Percentiles rank a stretch among this genome's conserved stretches.
phyloP scores from a whole-genome alignment of 1,140 invertebrate species.

The Vanessa tameamea region DNA sequence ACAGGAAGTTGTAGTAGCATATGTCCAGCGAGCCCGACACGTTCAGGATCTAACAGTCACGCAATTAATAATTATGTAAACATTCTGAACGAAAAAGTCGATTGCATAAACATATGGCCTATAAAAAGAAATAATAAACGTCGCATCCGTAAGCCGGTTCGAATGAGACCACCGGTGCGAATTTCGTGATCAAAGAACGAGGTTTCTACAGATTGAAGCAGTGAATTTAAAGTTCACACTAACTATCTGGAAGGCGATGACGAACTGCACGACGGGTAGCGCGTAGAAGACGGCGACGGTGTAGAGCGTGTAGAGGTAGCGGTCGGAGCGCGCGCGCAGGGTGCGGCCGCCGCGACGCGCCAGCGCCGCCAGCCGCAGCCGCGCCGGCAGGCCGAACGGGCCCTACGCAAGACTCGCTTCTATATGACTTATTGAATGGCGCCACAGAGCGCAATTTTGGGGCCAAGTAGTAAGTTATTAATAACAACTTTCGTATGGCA shows the following conservation, averaged over 20 bases:
- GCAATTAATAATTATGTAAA: not conserved
- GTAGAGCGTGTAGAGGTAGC: constrained; percentile 89
- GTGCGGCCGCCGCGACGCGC: constrained; percentile 82
- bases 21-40: constrained; percentile 92
- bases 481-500: too few species aligned
- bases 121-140: too few species aligned
- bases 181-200: too few species aligned
- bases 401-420: constrained; percentile 18
- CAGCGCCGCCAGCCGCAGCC: constrained; percentile 87
- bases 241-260: constrained; percentile 91
- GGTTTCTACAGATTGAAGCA: too few species aligned
- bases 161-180: too few species aligned
- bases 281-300: constrained; percentile 94
- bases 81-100: not conserved
- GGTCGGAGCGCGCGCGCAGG: constrained; percentile 85
- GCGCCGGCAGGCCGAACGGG: constrained; percentile 85
- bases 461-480: too few species aligned
- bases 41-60: constrained; percentile 83
- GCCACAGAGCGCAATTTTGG: not conserved
- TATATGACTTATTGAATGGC: too few species aligned
- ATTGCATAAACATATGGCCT: too few species aligned
- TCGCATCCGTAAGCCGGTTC: too few species aligned
- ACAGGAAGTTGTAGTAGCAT: constrained; percentile 96
- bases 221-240: constrained; percentile 33
- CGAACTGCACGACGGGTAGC: constrained; percentile 93